Evolutionary conservation across 2,888 invertebrate species (phyloP), one percentile per base, ranked within the genome.

Genomic region (Lasioglossum figueresi): DNA sequence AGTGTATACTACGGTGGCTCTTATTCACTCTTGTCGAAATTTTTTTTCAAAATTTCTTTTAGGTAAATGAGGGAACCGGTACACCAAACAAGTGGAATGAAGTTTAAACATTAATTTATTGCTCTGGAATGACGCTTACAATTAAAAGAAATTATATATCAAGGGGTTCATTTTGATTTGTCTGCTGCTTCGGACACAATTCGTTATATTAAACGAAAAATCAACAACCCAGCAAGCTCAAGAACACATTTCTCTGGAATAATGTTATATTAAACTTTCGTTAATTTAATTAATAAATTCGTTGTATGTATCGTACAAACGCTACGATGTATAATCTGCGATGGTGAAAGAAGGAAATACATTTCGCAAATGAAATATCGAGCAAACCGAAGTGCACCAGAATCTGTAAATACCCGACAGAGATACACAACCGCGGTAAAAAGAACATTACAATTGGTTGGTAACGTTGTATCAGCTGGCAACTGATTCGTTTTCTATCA

Each of bases 401-500:
- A 56, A 63, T 59, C 70, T 74, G 19, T 34, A 70, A 72, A 76
- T 68, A n/a, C 27, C 16, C 70, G 80, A 75, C 84, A 72, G 77
- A 70, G 85, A 84, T 80, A 77, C 80, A 85, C 71, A 80, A 6
- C 52, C n/a, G n/a, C 37, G 76, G 63, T 70, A 80, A 84, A 80
- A 77, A 74, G 79, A 77, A 75, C 76, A 77, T 63, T 76, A 74
- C 84, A 84, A 77, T 80, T 80, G 80, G 76, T 74, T 63, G 84
- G 14, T 56, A 40, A 59, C 76, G 56, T 77, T 45, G 76, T 84
- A 79, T 79, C 84, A 37, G 27, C 56, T 43, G 76, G 79, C 84
- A 48, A 68, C 76, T 79, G 84, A 85, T 85, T 76, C 71, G 73
- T 74, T 84, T 84, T 84, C 84, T 79, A 59, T 79, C 79, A 74